Percentiles rank a stretch among this genome's conserved stretches.
Conservation (phyloP, 2,797 vertebrate genomes). For the Ambastaia sidthimunki region DNA sequence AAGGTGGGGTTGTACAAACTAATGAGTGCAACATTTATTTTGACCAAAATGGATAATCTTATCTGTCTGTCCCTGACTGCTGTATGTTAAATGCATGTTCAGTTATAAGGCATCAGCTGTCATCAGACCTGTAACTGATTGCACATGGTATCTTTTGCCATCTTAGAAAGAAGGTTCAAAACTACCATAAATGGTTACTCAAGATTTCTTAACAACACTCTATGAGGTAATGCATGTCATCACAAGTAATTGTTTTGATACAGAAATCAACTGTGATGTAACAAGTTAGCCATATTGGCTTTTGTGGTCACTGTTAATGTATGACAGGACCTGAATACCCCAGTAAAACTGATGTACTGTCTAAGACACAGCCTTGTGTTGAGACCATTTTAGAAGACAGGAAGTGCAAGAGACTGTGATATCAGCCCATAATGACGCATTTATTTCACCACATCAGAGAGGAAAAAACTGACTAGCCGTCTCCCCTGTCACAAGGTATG, state of each 20-base stretch:
- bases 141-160: background rate
- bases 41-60: background rate
- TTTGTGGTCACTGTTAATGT: slow-evolving; percentile 37
- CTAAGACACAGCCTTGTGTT: slow-evolving; percentile 59
- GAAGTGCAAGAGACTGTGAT: slow-evolving; percentile 81
- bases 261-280: slow-evolving; percentile 26
- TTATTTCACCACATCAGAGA: slow-evolving; percentile 76
- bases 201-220: slow-evolving; percentile 20
- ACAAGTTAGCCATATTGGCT: slow-evolving; percentile 53
- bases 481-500: slow-evolving; percentile 80
- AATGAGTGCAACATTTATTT: background rate
- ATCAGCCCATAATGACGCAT: slow-evolving; percentile 78
- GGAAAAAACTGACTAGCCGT: slow-evolving; percentile 77
- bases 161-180: slow-evolving; percentile 6
- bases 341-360: slow-evolving; percentile 25
- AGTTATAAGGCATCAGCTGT: no score
- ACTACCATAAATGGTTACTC: slow-evolving; percentile 1
- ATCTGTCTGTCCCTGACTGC: background rate
- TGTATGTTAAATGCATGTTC: background rate
- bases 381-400: slow-evolving; percentile 73
- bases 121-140: background rate
- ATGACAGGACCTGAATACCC: slow-evolving; percentile 17
- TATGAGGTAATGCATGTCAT: slow-evolving; percentile 11
- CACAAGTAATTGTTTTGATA: slow-evolving; percentile 33
- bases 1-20: background rate